phyloP scores from a whole-genome alignment of 2,888 invertebrate genomes.

The Trissolcus brochymenae region DNA sequence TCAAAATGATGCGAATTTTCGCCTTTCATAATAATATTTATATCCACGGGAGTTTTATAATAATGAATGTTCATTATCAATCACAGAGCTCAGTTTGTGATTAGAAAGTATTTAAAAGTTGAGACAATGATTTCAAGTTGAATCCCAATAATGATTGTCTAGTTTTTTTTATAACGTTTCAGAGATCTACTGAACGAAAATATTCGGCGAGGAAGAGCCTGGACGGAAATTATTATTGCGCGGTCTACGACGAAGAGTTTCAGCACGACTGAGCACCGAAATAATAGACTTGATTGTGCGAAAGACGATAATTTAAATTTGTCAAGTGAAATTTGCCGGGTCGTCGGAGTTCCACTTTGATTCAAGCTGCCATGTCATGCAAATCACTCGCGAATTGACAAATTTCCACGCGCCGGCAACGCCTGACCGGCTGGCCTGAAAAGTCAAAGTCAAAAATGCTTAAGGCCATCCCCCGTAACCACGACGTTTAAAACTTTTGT shows the following conservation, averaged over 20 bases:
- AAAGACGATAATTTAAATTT: slow-evolving; percentile 60
- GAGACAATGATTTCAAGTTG: background rate
- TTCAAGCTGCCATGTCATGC: slow-evolving; percentile 56
- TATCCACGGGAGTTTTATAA: slow-evolving; percentile 4
- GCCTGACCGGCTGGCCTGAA: slow-evolving; percentile 9
- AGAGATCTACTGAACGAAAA: no score
- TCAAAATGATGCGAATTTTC: slow-evolving; percentile 38
- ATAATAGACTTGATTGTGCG: slow-evolving; percentile 54
- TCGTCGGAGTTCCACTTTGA: slow-evolving; percentile 41
- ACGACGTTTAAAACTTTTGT: background rate
- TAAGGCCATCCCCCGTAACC: background rate
- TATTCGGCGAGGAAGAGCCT: slow-evolving; percentile 6
- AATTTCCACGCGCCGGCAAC: slow-evolving; percentile 39
- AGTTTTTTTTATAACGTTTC: background rate
- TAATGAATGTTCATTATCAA: slow-evolving; percentile 29
- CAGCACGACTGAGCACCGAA: slow-evolving; percentile 59
- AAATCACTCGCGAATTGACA: slow-evolving; percentile 41
- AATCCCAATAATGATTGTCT: background rate
- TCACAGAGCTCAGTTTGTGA: slow-evolving; percentile 1
- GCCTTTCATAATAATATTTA: slow-evolving; percentile 25
- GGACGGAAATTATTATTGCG: slow-evolving; percentile 20
- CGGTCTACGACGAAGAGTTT: slow-evolving; percentile 53
- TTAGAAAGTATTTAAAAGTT: slow-evolving; percentile 1
- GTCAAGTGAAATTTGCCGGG: slow-evolving; percentile 61
- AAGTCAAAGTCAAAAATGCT: slow-evolving; percentile 44